Evolutionary conservation across 2,797 vertebrate genomes (phyloP).

Genomic region (Periophthalmus magnuspinnatus): DNA sequence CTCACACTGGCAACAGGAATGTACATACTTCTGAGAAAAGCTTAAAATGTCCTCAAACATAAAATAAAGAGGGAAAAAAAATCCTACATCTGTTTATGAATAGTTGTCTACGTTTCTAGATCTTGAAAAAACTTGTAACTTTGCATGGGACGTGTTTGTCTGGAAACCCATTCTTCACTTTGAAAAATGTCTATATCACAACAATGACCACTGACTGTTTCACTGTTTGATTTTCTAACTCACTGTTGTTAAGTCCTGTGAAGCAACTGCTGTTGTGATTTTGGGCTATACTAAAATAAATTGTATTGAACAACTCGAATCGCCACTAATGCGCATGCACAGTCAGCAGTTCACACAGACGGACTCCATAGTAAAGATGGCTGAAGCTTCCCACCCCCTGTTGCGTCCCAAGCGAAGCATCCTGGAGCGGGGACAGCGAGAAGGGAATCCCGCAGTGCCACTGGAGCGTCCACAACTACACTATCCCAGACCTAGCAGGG

Average conservation of each 20-base stretch:
- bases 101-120: conserved; percentile 20
- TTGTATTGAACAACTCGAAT: conserved; percentile 27
- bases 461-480: conserved; percentile 75
- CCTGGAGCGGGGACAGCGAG: conserved; percentile 59
- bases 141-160: conserved; percentile 13
- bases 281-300: no score
- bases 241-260: no score
- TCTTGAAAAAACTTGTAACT: conserved; percentile 41
- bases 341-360: conserved; percentile 32
- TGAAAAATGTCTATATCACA: conserved; percentile 36
- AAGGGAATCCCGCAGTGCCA: conserved; percentile 67
- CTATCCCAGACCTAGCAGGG: conserved; percentile 75
- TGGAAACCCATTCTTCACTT: conserved; percentile 20
- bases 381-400: conserved; percentile 67
- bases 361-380: conserved; percentile 48
- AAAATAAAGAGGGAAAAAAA: no score
- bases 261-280: no score
- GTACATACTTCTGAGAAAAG: conserved; percentile 33
- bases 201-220: neutral
- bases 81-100: no score
- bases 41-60: conserved; percentile 30
- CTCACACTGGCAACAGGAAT: conserved; percentile 53
- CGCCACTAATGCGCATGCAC: conserved; percentile 51
- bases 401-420: conserved; percentile 56
- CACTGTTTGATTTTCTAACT: no score